Evolutionary conservation across 2,888 invertebrate genomes (phyloP).

Genomic region (Gnatocerus cornutus): DNA sequence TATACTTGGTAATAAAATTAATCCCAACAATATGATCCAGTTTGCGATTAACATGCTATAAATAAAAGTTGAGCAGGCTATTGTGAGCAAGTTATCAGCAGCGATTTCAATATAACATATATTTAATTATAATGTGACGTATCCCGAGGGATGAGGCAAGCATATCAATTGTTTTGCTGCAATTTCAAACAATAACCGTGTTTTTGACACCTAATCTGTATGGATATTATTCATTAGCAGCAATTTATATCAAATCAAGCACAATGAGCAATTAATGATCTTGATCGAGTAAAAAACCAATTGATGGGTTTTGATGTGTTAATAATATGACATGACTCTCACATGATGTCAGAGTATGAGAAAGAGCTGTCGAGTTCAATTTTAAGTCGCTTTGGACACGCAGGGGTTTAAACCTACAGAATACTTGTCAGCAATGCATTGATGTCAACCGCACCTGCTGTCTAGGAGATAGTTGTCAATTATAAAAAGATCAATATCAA

Average conservation of each 20-base stretch:
- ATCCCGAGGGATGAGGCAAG: constrained; percentile 7
- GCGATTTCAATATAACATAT: constrained; percentile 14
- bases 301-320: constrained; percentile 42
- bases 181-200: constrained; percentile 32
- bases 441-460: constrained; percentile 61
- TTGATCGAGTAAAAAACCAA: constrained; percentile 32
- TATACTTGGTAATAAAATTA: constrained; percentile 8
- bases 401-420: constrained; percentile 55
- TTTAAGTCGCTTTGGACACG: constrained; percentile 57
- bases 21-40: constrained; percentile 7
- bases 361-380: constrained; percentile 55
- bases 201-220: constrained; percentile 41
- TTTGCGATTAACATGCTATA: constrained; percentile 4
- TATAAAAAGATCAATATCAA: constrained; percentile 58
- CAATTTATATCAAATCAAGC: constrained; percentile 12
- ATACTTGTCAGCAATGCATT: constrained; percentile 60
- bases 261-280: constrained; percentile 26
- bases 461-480: constrained; percentile 58
- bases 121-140: constrained; percentile 28
- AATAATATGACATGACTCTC: constrained; percentile 42
- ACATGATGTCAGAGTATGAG: constrained; percentile 50
- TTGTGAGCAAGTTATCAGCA: constrained; percentile 20
- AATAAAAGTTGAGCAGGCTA: constrained; percentile 4
- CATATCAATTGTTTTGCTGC: constrained; percentile 26
- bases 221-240: constrained; percentile 23